These are phyloP conservation scores for Potamarius usumacintae DNA, from an alignment of 2,113 vertebrate species.

Conservation along the genomic window DNA sequence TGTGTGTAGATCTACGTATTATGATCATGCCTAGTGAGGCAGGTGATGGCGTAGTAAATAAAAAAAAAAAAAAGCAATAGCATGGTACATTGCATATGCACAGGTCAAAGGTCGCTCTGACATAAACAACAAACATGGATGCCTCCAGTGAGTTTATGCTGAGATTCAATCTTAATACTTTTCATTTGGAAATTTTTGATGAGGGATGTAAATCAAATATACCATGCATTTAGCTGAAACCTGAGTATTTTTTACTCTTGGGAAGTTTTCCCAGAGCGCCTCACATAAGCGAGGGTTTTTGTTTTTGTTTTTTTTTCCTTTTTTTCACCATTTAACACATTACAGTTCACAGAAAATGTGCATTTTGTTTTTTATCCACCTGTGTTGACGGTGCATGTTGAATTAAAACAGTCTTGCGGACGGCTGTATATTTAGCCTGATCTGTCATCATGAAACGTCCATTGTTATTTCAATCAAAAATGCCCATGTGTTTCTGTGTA, in stretches of 20 bases:
- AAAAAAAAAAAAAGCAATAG: no score
- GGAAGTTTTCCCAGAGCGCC: not conserved
- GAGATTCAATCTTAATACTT: no score
- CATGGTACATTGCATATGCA: no score
- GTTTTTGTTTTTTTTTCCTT: not conserved
- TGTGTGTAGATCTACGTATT: no score
- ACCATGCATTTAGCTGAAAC: not conserved
- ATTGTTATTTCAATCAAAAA: constrained; percentile 11
- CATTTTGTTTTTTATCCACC: not conserved
- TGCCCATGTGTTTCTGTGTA: constrained; percentile 17
- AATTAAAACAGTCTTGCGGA: not conserved
- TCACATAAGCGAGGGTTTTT: not conserved
- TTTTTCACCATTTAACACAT: not conserved
- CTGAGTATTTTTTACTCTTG: not conserved
- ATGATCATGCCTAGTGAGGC: no score
- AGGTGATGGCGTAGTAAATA: no score
- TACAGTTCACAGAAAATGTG: not conserved
- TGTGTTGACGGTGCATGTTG: not conserved
- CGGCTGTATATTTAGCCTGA: not conserved
- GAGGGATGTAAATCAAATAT: no score
- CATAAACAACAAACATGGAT: no score
- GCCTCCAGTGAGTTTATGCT: no score
- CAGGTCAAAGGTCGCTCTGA: no score
- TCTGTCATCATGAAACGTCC: not conserved
- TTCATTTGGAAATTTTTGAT: no score